Conservation (phyloP, 2,797 vertebrate genomes). For the Columba guinea region DNA sequence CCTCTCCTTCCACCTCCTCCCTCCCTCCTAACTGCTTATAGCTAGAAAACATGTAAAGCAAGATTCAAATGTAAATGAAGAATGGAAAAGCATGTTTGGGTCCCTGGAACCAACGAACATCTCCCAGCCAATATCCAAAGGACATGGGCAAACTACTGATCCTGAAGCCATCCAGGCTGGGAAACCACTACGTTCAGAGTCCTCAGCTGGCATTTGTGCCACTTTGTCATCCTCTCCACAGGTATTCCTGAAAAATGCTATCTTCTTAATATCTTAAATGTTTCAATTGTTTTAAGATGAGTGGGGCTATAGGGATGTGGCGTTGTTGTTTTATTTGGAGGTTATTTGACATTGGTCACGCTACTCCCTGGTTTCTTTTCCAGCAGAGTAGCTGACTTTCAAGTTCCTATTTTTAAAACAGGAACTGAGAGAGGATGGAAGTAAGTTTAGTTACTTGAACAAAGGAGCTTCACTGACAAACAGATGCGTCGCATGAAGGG, state of each 20-base stretch:
- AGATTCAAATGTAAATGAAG: conserved; percentile 95
- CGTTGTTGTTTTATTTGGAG: background rate
- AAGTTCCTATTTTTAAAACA: background rate
- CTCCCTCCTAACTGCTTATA: conserved; percentile 39
- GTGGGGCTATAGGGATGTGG: background rate
- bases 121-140: conserved; percentile 78
- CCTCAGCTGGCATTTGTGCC: conserved; percentile 77
- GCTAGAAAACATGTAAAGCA: conserved; percentile 95
- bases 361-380: background rate
- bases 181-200: conserved; percentile 81
- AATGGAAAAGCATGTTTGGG: conserved; percentile 99
- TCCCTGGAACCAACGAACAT: conserved; percentile 89
- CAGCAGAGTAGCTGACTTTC: background rate
- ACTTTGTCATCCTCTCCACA: conserved; percentile 83
- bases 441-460: background rate
- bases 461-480: background rate
- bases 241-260: conserved; percentile 63
- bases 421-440: background rate
- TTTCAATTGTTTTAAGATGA: background rate
- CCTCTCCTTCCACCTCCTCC: background rate
- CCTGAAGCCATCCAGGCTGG: conserved; percentile 75
- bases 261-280: background rate
- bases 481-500: background rate
- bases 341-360: background rate
- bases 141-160: conserved; percentile 72